These are phyloP conservation scores for Epizoanthus scotinus DNA, from an alignment of 92 coral and sea anemone species.

Conservation along the genomic window DNA sequence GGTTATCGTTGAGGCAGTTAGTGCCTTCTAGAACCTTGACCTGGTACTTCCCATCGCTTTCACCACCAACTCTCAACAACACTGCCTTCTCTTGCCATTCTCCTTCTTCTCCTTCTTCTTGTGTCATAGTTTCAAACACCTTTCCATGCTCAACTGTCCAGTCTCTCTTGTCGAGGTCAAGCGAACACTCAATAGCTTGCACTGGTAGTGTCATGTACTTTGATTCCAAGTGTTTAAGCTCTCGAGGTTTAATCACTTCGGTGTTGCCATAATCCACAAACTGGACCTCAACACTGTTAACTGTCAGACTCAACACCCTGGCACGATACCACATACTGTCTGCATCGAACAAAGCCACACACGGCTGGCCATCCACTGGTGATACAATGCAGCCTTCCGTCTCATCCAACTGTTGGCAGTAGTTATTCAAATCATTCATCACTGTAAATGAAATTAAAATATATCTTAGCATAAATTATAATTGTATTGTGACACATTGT, in stretches of 20 bases:
- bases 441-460: constrained; percentile 51
- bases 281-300: constrained; percentile 59
- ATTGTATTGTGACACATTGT: neutral
- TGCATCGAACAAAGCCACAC: constrained; percentile 73
- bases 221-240: constrained; percentile 69
- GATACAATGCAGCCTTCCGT: constrained; percentile 67
- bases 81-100: constrained; percentile 39
- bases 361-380: constrained; percentile 79
- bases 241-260: constrained; percentile 62
- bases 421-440: constrained; percentile 75
- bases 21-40: constrained; percentile 64
- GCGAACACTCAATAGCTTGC: constrained; percentile 72
- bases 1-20: constrained; percentile 55
- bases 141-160: constrained; percentile 77
- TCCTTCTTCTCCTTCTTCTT: constrained; percentile 13
- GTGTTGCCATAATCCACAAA: constrained; percentile 93
- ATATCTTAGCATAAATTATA: neutral
- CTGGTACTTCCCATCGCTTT: constrained; percentile 50
- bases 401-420: constrained; percentile 63
- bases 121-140: constrained; percentile 52
- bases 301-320: constrained; percentile 49
- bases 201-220: constrained; percentile 67
- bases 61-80: constrained; percentile 46
- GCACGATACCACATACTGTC: constrained; percentile 95
- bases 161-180: constrained; percentile 49